Evolutionary conservation across 2,888 invertebrate genomes (phyloP), one percentile per base, ranked within the genome.

Genomic region (Enchytraeus crypticus): DNA sequence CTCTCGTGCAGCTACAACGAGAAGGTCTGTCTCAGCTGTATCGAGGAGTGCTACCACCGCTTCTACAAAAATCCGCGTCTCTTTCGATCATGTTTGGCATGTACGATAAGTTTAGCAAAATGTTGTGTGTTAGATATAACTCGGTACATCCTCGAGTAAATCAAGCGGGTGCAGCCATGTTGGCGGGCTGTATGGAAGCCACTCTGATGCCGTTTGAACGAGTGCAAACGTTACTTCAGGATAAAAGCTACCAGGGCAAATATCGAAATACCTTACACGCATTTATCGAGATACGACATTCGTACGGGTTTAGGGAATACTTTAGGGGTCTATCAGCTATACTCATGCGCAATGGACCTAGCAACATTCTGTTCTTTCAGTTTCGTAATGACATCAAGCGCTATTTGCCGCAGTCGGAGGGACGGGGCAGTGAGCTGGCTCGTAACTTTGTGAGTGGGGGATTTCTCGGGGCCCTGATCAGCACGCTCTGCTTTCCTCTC

Each of bases 11-110:
- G 77, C 80, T 99, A 46, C 85, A 85, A 61, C 84, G 84, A 70
- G 96, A 96, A 82, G 96, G 96, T 0, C 73, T 90, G 58, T 83
- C 83, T 51, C 88, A 85, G 71, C 80, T 96, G 14, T 96, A 96
- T 77, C 84, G 96, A 60, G 97, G 96, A 8, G 88, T 95, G 79
- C 80, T 92, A 57, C 93, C 96, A 3, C 95, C 96, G 0, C 79
- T 97, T 61, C 85, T 92, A 73, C 96, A 96, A 82, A 92, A 96
- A 79, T 89, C 95, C 0, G 77, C 91, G 5, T 90, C 92, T 0
- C 84, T 92, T 76, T 90, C 96, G 1, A 83, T 98, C 46, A 98
- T 98, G 98, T 98, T 98, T 82, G 97, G 97, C 18, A 86, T 91
- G 29, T 96, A 92, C 74, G 80, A 81, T 62, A 71, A 78, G 56